A percentile compares a stretch with the other conserved stretches of the same genome.
Evolutionary conservation across 2,113 vertebrate genomes (phyloP).

Genomic region (Platysternon megacephalum): DNA sequence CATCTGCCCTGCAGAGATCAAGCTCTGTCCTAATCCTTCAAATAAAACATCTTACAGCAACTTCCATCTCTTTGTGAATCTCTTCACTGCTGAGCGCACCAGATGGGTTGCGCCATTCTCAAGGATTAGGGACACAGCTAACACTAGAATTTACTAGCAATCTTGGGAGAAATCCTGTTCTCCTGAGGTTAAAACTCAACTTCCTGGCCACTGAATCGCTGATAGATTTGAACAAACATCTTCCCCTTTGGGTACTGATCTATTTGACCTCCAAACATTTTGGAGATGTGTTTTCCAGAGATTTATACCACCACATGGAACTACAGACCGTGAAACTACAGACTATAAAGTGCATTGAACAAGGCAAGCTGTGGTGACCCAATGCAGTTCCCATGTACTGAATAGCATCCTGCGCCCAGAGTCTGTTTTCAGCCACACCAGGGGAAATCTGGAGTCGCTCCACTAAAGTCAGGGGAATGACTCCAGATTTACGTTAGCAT

Average conservation of each 20-base stretch:
- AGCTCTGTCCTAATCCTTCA: constrained; percentile 45
- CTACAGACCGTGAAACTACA: neutral
- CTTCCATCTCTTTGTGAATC: neutral
- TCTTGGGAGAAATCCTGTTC: neutral
- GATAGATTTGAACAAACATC: neutral
- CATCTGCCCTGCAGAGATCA: constrained; percentile 15
- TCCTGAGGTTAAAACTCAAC: neutral
- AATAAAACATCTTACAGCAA: constrained; percentile 10
- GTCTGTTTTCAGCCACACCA: neutral
- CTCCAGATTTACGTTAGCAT: neutral
- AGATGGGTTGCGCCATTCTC: neutral
- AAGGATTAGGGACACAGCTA: neutral
- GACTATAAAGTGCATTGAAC: neutral
- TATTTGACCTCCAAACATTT: neutral
- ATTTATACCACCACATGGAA: neutral
- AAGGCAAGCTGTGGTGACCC: neutral
- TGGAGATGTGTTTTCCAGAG: neutral
- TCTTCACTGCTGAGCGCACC: neutral
- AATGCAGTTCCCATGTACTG: neutral
- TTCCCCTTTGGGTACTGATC: neutral
- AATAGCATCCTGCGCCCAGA: neutral
- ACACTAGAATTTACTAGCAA: neutral
- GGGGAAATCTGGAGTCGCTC: neutral
- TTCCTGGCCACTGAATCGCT: neutral
- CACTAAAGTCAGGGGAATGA: accelerated